These are phyloP conservation scores for Cotesia chilonis DNA, from an alignment of 1,140 invertebrate genomes.

Conservation along the genomic window DNA sequence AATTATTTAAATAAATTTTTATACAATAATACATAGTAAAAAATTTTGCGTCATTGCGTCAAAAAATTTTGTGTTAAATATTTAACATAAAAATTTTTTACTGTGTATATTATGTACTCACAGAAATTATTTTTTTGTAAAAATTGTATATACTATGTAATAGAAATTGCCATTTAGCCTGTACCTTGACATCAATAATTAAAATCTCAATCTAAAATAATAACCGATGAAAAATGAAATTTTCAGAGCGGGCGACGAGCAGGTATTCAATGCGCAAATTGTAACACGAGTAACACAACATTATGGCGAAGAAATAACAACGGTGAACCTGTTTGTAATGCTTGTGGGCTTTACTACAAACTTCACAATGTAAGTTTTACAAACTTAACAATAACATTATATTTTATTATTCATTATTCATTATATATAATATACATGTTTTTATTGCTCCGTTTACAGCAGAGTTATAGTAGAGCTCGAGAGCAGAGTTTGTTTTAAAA, in stretches of 20 bases:
- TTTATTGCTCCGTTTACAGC: neutral
- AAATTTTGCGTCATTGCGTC: too few species aligned
- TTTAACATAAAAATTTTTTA: too few species aligned
- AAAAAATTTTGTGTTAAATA: too few species aligned
- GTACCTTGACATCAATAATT: too few species aligned
- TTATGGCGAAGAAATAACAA: slow-evolving; percentile 88
- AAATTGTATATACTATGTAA: too few species aligned
- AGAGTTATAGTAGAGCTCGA: neutral
- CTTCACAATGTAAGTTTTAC: slow-evolving; percentile 80
- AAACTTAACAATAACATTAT: slow-evolving; percentile 6
- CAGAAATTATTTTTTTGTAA: too few species aligned
- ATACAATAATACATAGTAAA: too few species aligned
- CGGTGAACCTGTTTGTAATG: slow-evolving; percentile 91
- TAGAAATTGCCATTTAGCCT: too few species aligned
- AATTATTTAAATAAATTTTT: too few species aligned
- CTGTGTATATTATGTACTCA: too few species aligned
- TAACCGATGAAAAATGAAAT: neutral
- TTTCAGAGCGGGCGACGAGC: slow-evolving; percentile 74
- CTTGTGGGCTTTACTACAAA: slow-evolving; percentile 91
- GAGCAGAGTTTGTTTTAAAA: neutral
- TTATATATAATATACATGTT: neutral
- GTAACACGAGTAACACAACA: slow-evolving; percentile 83
- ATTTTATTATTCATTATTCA: slow-evolving; percentile 23
- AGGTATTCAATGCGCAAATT: slow-evolving; percentile 89
- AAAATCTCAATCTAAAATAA: too few species aligned